Percentiles rank a stretch among this genome's conserved stretches.
Evolutionary conservation across 2,888 invertebrate genomes (phyloP).

Genomic region (Acanthococcus lagerstroemiae): DNA sequence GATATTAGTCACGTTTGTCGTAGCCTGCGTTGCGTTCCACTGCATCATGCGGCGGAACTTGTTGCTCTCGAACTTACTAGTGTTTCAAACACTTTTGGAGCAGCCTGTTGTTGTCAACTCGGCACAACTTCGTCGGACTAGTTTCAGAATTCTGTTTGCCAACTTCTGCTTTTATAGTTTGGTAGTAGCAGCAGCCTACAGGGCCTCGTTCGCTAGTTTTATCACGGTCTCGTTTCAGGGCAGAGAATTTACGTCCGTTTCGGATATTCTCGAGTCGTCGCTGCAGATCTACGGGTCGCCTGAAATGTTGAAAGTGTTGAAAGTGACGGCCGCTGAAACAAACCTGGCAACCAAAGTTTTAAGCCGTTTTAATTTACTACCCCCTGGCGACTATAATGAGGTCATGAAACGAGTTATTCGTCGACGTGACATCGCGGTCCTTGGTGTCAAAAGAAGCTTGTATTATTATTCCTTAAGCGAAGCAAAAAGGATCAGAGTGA

Average conservation of each 20-base stretch:
- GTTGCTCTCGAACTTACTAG: slow-evolving; percentile 23
- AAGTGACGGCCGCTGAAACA: slow-evolving; percentile 25
- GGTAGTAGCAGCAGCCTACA: slow-evolving; percentile 34
- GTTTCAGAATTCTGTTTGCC: slow-evolving; percentile 28
- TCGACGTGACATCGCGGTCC: slow-evolving; percentile 32
- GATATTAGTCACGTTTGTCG: slow-evolving; percentile 17
- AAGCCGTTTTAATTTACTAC: slow-evolving; percentile 17
- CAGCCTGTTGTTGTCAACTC: slow-evolving; percentile 22
- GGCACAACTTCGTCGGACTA: slow-evolving; percentile 9
- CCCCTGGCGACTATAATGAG: slow-evolving; percentile 24
- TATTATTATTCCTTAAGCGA: slow-evolving; percentile 33
- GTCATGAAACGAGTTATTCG: slow-evolving; percentile 31
- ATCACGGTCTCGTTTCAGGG: slow-evolving; percentile 33
- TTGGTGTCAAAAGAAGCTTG: slow-evolving; percentile 34
- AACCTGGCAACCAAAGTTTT: slow-evolving; percentile 19
- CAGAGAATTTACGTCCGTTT: slow-evolving; percentile 31
- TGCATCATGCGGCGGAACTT: slow-evolving; percentile 5
- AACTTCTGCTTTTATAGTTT: slow-evolving; percentile 33
- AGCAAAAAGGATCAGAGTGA: slow-evolving; percentile 33
- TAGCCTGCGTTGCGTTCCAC: slow-evolving; percentile 15
- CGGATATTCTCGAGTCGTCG: slow-evolving; percentile 31
- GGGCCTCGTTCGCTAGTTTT: slow-evolving; percentile 33
- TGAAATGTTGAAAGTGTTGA: slow-evolving; percentile 30
- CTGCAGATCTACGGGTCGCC: slow-evolving; percentile 27
- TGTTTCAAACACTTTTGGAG: slow-evolving; percentile 31